Evolutionary conservation across 2,113 vertebrate species (phyloP).

Genomic region (Tachysurus fulvidraco): DNA sequence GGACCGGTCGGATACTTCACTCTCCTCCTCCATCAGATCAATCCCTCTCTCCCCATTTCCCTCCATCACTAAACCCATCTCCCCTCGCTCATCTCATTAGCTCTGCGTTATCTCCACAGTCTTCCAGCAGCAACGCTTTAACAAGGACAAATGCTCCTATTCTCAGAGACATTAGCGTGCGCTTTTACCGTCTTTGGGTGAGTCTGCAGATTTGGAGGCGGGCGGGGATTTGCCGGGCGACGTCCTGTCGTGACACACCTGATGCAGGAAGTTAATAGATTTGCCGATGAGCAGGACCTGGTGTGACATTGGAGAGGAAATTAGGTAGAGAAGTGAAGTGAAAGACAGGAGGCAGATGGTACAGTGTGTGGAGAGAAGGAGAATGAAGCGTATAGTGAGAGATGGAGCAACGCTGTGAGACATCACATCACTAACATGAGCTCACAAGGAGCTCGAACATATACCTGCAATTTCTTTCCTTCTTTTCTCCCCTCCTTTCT

Average conservation of each 20-base stretch:
- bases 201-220: constrained; percentile 81
- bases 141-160: constrained; percentile 27
- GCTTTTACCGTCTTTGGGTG: constrained; percentile 84
- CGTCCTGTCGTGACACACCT: constrained; percentile 94
- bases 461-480: not conserved
- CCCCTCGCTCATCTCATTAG: constrained; percentile 34
- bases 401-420: not conserved
- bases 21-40: constrained; percentile 45
- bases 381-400: no score
- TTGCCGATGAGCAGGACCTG: constrained; percentile 95
- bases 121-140: not conserved
- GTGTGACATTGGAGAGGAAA: not conserved
- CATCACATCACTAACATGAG: not conserved
- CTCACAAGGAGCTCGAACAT: not conserved
- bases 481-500: not conserved
- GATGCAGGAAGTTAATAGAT: constrained; percentile 98
- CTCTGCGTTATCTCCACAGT: constrained; percentile 4
- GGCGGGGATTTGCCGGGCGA: constrained; percentile 86
- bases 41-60: constrained; percentile 29
- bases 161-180: constrained; percentile 34
- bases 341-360: not conserved
- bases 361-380: not conserved
- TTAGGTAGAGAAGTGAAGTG: not conserved
- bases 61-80: not conserved
- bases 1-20: constrained; percentile 17